Evolutionary conservation across 2,797 vertebrate species (phyloP), one percentile per base, ranked within the genome.

Genomic region (Threskiornis aethiopicus): DNA sequence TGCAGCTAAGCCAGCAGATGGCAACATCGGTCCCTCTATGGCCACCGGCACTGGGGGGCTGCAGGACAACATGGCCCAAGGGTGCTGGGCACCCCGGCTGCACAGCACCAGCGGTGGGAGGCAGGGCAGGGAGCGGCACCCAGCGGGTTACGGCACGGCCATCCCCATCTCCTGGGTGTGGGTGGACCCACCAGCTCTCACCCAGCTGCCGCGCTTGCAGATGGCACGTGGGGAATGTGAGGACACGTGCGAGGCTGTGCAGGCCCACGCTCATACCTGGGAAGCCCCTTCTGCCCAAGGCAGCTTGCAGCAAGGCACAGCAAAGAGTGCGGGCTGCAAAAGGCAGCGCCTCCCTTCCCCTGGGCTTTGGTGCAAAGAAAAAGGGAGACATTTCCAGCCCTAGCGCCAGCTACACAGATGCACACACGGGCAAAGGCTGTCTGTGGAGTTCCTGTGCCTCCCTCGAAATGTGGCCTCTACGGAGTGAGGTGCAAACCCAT

Each of bases 21-120:
- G 97, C 97, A 97, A 96, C 86, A 86, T 90, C 89, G 72, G 89
- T 77, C 95, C 96, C 97, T 95, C 91, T 92, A 95, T 16, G 75
- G 89, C 59, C 54, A 58, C 29, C 0, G 1, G 85, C 35, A 66
- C 31, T 15, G 8, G 64, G 89, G 94, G 86, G 58, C 83, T 90
- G 46, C 2, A 4, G 76, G 84, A n/a, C 65, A 80, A 55, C n/a
- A 31, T 2, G 61, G 84, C 71, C 61, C 46, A 6, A 47, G 91
- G 87, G 57, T 12, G n/a, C 26, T 6, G 92, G 72, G 39, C 73
- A 87, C 37, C 24, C 24, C 0, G 3, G 31, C 65, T 5, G 10
- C 0, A 4, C 51, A 21, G 62, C 51, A 69, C 66, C 57, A 11
- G 35, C 29, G 26, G 37, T 31, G 65, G 44, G 37, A 52, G 20